Percentiles rank a stretch among this genome's conserved stretches.
These are phyloP conservation scores for Lates calcarifer DNA, from an alignment of 2,113 vertebrate species.

Conservation along the genomic window DNA sequence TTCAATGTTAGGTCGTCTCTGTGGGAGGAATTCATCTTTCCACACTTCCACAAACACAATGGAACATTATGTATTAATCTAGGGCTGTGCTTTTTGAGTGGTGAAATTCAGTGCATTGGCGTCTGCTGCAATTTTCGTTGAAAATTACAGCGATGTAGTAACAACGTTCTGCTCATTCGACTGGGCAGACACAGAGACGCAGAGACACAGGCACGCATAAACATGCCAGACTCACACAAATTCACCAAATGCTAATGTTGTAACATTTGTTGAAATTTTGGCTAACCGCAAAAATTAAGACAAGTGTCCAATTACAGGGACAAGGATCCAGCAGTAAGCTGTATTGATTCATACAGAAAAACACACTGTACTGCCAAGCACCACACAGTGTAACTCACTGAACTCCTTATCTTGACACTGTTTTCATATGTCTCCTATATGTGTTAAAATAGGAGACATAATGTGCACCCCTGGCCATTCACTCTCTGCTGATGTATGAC, in stretches of 20 bases:
- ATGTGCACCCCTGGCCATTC: slow-evolving; percentile 48
- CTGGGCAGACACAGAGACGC: slow-evolving; percentile 24
- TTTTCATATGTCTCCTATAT: slow-evolving; percentile 55
- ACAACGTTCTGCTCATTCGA: slow-evolving; percentile 16
- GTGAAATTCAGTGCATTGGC: slow-evolving; percentile 20
- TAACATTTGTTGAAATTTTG: slow-evolving; percentile 24
- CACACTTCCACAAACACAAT: slow-evolving; percentile 46
- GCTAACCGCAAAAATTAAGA: slow-evolving; percentile 29
- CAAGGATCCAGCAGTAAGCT: slow-evolving; percentile 3
- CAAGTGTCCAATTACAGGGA: slow-evolving; percentile 28
- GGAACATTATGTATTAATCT: slow-evolving; percentile 47
- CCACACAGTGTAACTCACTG: slow-evolving; percentile 30
- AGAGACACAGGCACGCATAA: slow-evolving; percentile 16
- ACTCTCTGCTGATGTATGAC: slow-evolving; percentile 67
- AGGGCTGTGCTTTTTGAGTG: slow-evolving; percentile 1
- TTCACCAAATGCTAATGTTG: slow-evolving; percentile 42
- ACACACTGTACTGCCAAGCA: background rate
- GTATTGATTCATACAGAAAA: slow-evolving; percentile 44
- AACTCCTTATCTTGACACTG: slow-evolving; percentile 41
- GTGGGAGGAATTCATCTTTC: slow-evolving; percentile 57
- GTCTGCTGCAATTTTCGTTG: slow-evolving; percentile 34
- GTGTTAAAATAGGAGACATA: slow-evolving; percentile 62
- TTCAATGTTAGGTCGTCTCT: slow-evolving; percentile 57
- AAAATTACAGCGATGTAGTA: slow-evolving; percentile 28
- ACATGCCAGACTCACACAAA: slow-evolving; percentile 21